A percentile compares a stretch with the other conserved stretches of the same genome.
phyloP scores from a whole-genome alignment of 2,888 invertebrate species.

The Tiphia femorata region DNA sequence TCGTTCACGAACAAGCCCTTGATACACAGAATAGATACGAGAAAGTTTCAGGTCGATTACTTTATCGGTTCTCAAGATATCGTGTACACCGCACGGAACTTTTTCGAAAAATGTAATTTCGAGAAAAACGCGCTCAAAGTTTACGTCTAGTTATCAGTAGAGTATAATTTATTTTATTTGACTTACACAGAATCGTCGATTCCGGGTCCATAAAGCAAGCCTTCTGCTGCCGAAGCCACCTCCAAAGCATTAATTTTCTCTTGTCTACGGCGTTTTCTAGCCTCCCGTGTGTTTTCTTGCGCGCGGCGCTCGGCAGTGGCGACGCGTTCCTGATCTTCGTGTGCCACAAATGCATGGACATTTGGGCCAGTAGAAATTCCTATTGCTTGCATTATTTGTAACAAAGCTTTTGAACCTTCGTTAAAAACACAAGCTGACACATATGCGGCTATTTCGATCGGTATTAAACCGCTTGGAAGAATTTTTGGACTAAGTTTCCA shows the following conservation, averaged over 20 bases:
- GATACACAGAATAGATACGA: background rate
- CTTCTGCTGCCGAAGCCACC: background rate
- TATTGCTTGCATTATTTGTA: constrained; percentile 31
- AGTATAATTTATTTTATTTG: background rate
- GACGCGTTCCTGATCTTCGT: constrained; percentile 33
- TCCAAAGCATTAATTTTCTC: constrained; percentile 2
- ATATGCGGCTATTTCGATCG: constrained; percentile 39
- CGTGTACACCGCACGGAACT: constrained; percentile 9
- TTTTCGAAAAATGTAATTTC: constrained; percentile 10
- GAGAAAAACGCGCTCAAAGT: constrained; percentile 13
- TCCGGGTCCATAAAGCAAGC: constrained; percentile 9
- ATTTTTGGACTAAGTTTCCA: constrained; percentile 18
- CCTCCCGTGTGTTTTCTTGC: constrained; percentile 21
- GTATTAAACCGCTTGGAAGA: constrained; percentile 26
- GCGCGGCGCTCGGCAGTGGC: constrained; percentile 25
- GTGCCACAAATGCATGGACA: constrained; percentile 32
- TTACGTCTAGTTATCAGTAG: background rate
- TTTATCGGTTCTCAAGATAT: constrained; percentile 2
- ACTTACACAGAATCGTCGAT: constrained; percentile 14
- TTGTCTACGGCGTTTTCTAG: constrained; percentile 7
- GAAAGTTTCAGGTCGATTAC: constrained; percentile 4
- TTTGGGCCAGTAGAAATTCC: constrained; percentile 31
- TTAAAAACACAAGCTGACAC: constrained; percentile 41
- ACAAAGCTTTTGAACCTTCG: constrained; percentile 42
- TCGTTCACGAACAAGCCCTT: constrained; percentile 1